These are phyloP conservation scores for Globicephala melas DNA, from an alignment of 2,113 vertebrate species.

Conservation along the genomic window DNA sequence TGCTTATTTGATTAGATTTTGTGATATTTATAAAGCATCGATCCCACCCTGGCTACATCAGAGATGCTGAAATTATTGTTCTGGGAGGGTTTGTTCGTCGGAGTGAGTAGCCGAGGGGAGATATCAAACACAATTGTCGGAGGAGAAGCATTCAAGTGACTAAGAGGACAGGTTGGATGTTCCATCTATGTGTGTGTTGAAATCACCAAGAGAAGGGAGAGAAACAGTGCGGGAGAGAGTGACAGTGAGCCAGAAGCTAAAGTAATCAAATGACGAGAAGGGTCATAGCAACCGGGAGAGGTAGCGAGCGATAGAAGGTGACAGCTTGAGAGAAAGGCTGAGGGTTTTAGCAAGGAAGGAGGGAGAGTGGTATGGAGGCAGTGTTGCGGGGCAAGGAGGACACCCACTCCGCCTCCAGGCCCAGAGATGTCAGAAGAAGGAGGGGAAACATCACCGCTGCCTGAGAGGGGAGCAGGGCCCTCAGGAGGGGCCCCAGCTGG, in stretches of 20 bases:
- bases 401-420: neutral
- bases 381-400: neutral
- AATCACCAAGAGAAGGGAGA: neutral
- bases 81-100: neutral
- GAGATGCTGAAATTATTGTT: neutral
- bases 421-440: neutral
- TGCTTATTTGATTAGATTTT: neutral
- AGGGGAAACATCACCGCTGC: neutral
- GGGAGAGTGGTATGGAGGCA: neutral
- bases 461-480: neutral
- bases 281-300: rapidly evolving
- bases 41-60: neutral
- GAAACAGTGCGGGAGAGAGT: neutral
- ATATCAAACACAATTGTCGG: neutral
- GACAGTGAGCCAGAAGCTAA: neutral
- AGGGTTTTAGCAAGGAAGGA: neutral
- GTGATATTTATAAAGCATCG: neutral
- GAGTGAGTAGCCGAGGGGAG: neutral
- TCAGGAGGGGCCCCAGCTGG: neutral
- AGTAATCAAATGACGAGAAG: neutral
- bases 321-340: neutral
- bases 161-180: neutral
- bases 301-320: neutral
- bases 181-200: neutral
- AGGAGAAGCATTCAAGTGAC: neutral